phyloP scores from a whole-genome alignment of 64 coral and sea anemone species.

The Orbicella faveolata region DNA sequence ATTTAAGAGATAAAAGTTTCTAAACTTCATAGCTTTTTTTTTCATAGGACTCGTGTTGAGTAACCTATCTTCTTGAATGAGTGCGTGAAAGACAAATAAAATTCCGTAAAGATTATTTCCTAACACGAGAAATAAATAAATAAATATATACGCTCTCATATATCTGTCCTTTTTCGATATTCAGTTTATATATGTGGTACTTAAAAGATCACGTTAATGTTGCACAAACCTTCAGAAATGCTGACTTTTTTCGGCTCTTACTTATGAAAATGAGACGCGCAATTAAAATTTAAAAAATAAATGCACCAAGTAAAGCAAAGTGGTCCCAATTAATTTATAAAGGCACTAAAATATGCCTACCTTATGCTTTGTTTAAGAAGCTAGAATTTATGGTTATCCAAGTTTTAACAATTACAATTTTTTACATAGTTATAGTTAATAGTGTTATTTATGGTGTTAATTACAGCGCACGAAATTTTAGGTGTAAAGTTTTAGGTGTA shows the following conservation, averaged over 20 bases:
- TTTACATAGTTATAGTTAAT: neutral
- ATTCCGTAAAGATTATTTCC: neutral
- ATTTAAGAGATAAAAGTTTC: too few species aligned
- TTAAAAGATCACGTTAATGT: too few species aligned
- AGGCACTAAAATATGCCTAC: constrained; percentile 40
- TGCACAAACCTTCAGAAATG: too few species aligned
- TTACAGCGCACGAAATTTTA: neutral
- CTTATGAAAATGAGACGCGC: neutral
- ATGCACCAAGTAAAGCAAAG: neutral
- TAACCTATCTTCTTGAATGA: too few species aligned
- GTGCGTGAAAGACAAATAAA: neutral
- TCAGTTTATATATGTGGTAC: too few species aligned
- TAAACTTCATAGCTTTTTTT: neutral
- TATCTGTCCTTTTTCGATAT: too few species aligned
- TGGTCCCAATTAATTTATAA: neutral
- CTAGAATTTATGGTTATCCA: neutral
- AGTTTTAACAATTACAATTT: neutral
- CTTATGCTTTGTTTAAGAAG: constrained; percentile 26
- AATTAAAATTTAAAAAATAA: neutral
- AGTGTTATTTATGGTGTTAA: neutral
- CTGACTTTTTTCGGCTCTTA: too few species aligned
- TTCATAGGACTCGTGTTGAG: neutral
- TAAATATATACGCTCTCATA: neutral
- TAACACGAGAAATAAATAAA: constrained; percentile 19
- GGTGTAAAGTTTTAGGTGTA: neutral